These are phyloP conservation scores for Melitaea cinxia DNA, from an alignment of 1,140 invertebrate species.

Conservation along the genomic window DNA sequence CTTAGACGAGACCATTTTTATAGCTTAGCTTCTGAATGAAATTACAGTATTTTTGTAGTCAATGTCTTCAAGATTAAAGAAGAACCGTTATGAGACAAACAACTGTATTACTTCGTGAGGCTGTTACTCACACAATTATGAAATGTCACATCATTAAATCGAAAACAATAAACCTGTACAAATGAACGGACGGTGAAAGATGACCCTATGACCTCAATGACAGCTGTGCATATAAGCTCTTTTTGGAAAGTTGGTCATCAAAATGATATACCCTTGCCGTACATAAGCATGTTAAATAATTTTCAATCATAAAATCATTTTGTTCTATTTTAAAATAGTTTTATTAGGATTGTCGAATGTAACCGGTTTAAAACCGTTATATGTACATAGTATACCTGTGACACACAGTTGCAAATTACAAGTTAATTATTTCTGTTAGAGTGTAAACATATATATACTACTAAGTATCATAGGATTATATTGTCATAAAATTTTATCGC, in stretches of 20 bases:
- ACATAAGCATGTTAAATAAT: conserved; percentile 2
- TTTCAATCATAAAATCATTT: background rate
- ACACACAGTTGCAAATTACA: too few relatives aligned
- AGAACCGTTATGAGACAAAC: background rate
- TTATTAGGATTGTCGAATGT: background rate
- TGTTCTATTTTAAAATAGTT: background rate
- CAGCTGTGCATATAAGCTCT: conserved; percentile 11
- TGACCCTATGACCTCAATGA: conserved; percentile 39
- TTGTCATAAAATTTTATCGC: too few relatives aligned
- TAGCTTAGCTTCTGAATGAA: too few relatives aligned
- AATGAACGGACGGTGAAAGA: conserved; percentile 35
- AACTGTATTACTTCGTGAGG: conserved; percentile 3
- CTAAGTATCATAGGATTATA: too few relatives aligned
- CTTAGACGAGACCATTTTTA: too few relatives aligned
- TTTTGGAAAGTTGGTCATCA: conserved; percentile 26
- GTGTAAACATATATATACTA: too few relatives aligned
- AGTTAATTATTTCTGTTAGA: too few relatives aligned
- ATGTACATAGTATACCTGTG: too few relatives aligned
- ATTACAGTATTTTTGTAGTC: too few relatives aligned
- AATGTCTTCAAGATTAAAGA: background rate
- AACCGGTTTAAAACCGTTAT: background rate
- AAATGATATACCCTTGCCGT: conserved; percentile 15
- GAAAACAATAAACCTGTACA: conserved; percentile 37
- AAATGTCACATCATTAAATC: conserved; percentile 38
- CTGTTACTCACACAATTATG: conserved; percentile 25